phyloP scores from a whole-genome alignment of 2,888 invertebrate species.

The Calephelis perditalis region DNA sequence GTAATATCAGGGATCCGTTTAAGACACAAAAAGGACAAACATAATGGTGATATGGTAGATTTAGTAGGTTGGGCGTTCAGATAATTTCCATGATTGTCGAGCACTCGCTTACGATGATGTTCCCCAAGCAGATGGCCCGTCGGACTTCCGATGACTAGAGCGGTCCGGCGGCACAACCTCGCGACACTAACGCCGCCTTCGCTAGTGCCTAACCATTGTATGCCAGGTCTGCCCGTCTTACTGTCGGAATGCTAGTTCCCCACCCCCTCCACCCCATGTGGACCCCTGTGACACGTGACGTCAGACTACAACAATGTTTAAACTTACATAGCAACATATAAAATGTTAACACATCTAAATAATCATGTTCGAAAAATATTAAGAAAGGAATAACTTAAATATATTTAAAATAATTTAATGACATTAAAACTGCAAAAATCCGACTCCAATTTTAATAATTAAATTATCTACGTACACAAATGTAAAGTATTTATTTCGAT shows the following conservation, averaged over 20 bases:
- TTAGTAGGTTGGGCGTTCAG: constrained; percentile 12
- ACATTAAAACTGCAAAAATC: no score
- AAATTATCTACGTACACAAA: no score
- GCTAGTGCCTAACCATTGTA: constrained; percentile 47
- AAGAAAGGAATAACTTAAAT: no score
- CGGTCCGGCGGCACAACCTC: constrained; percentile 64
- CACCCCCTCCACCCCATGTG: constrained; percentile 14
- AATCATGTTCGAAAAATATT: no score
- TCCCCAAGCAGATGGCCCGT: constrained; percentile 55
- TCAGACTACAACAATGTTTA: constrained; percentile 19
- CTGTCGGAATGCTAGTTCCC: constrained; percentile 19
- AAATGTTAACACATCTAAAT: no score
- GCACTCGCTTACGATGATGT: constrained; percentile 27
- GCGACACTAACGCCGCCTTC: constrained; percentile 59
- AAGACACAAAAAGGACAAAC: no score
- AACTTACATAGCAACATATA: no score
- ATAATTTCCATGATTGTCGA: constrained; percentile 22
- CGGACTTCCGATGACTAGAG: constrained; percentile 77
- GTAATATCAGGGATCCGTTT: no score
- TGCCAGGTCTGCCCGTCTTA: constrained; percentile 62
- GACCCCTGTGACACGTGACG: constrained; percentile 11
- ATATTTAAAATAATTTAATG: no score
- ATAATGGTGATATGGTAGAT: background rate
- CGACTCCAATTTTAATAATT: no score
- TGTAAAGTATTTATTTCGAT: no score